These are phyloP conservation scores for Poeciliopsis occidentalis DNA, from an alignment of 2,113 vertebrate genomes.

Conservation along the genomic window DNA sequence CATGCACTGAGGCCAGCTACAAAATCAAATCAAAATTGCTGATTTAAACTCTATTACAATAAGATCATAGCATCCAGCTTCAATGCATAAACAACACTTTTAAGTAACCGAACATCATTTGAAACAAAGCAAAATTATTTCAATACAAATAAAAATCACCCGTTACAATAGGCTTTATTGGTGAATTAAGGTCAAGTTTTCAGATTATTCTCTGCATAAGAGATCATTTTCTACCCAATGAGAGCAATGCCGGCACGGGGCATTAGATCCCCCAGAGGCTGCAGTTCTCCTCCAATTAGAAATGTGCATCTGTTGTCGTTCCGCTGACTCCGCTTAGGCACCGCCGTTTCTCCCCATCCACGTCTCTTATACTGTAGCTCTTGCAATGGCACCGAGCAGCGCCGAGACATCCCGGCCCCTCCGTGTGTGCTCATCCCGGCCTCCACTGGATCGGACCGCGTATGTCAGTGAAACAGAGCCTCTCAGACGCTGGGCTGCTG, in stretches of 20 bases:
- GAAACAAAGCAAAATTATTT: constrained; percentile 31
- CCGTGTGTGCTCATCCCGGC: background rate
- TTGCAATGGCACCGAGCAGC: constrained; percentile 18
- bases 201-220: constrained; percentile 28
- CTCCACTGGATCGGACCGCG: constrained; percentile 21
- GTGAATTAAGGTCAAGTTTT: constrained; percentile 59
- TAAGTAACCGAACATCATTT: constrained; percentile 22
- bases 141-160: constrained; percentile 27
- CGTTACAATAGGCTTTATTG: constrained; percentile 59
- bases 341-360: constrained; percentile 24
- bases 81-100: constrained; percentile 9
- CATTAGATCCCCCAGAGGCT: constrained; percentile 19
- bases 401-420: background rate
- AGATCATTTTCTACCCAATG: constrained; percentile 9
- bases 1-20: constrained; percentile 4
- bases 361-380: background rate
- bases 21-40: constrained; percentile 27
- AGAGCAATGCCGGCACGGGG: constrained; percentile 34
- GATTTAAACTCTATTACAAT: constrained; percentile 23
- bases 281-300: constrained; percentile 23
- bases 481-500: constrained; percentile 83
- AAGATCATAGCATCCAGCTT: constrained; percentile 2
- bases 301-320: constrained; percentile 28
- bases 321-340: constrained; percentile 44
- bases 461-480: background rate